phyloP scores from a whole-genome alignment of 2,888 invertebrate species.

The Epinotia brunnichana region DNA sequence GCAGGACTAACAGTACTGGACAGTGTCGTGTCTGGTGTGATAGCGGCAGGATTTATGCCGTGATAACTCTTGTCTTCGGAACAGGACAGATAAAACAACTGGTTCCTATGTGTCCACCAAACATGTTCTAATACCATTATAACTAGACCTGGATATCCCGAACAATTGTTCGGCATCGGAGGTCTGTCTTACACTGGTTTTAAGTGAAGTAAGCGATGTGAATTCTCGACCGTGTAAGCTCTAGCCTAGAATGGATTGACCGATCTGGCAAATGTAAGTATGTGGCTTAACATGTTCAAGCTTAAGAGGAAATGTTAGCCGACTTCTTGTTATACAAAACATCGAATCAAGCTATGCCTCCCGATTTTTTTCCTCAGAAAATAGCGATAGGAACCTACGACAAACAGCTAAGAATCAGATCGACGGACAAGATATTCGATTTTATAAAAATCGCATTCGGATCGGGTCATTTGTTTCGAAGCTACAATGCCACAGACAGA shows the following conservation, averaged over 20 bases:
- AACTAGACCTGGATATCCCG: neutral
- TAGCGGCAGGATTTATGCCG: slow-evolving; percentile 26
- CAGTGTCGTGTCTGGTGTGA: slow-evolving; percentile 35
- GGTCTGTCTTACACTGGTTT: neutral
- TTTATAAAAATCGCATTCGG: too few relatives aligned
- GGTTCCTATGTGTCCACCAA: neutral
- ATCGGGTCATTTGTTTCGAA: too few relatives aligned
- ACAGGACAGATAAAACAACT: slow-evolving; percentile 11
- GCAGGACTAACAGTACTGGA: slow-evolving; percentile 34
- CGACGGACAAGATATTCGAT: too few relatives aligned
- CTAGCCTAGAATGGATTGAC: neutral
- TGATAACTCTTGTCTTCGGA: slow-evolving; percentile 36
- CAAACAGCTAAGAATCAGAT: too few relatives aligned
- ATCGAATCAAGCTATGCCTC: too few relatives aligned
- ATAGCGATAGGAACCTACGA: too few relatives aligned
- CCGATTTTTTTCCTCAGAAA: too few relatives aligned
- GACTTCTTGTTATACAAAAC: too few relatives aligned
- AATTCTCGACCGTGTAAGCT: neutral
- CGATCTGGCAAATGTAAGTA: neutral
- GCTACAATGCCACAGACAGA: too few relatives aligned
- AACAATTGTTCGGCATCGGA: neutral
- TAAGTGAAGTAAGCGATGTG: neutral
- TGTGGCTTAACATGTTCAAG: neutral
- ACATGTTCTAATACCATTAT: neutral
- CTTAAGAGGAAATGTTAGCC: neutral